A percentile compares a stretch with the other conserved stretches of the same genome.
Evolutionary conservation across 1,140 invertebrate genomes (phyloP).

Genomic region (Sweltsa coloradensis): DNA sequence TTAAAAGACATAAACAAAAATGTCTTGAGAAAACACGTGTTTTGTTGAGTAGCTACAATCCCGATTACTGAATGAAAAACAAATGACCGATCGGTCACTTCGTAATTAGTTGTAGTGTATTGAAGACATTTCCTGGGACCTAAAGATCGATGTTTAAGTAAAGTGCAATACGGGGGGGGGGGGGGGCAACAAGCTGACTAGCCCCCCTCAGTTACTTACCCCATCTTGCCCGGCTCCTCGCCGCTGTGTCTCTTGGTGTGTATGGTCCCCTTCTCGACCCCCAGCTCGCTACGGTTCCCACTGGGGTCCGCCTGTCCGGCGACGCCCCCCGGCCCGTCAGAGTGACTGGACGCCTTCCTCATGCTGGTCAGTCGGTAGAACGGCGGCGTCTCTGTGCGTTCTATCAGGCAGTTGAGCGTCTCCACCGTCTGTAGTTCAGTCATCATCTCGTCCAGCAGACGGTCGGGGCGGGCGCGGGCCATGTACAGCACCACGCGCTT

Average conservation of each 20-base stretch:
- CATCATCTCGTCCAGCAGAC: conserved; percentile 93
- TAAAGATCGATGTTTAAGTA: no score
- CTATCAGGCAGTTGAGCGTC: conserved; percentile 87
- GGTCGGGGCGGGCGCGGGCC: conserved; percentile 76
- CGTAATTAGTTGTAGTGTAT: no score
- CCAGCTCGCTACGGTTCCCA: conserved; percentile 30
- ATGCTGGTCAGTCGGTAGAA: conserved; percentile 89
- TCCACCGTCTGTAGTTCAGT: conserved; percentile 92
- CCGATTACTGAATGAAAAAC: no score
- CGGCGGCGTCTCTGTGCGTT: conserved; percentile 92
- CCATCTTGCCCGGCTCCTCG: conserved; percentile 57
- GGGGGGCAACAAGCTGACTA: no score
- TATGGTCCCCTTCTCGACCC: conserved; percentile 83
- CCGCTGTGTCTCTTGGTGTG: conserved; percentile 93
- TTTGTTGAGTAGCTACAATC: no score
- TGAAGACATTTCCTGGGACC: no score
- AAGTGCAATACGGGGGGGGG: no score
- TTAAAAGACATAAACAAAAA: no score
- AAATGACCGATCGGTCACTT: no score
- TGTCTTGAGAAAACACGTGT: no score
- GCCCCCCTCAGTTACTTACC: conserved; percentile 30
- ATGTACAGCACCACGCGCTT: conserved; percentile 91
- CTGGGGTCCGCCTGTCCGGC: conserved; percentile 23
- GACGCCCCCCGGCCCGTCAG: conserved; percentile 40
- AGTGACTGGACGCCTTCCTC: conserved; percentile 79